Evolutionary conservation across 2,113 vertebrate genomes (phyloP).

Genomic region (Pungitius pungitius): DNA sequence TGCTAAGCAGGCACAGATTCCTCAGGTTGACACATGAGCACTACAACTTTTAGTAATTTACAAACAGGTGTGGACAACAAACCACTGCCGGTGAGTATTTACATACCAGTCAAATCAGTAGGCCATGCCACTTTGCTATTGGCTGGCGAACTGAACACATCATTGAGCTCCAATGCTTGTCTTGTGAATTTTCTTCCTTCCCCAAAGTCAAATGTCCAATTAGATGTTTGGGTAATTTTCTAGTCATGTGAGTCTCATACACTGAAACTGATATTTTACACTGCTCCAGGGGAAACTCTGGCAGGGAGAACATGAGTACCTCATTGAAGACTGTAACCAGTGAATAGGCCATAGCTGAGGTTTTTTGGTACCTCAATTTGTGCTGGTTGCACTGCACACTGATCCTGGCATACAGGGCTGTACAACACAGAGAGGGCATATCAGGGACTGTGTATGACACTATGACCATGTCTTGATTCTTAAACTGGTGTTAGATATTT

Average conservation of each 20-base stretch:
- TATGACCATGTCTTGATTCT: not conserved
- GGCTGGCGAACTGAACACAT: conserved; percentile 80
- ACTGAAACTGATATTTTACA: conserved; percentile 77
- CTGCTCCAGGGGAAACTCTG: conserved; percentile 66
- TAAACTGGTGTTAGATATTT: not conserved
- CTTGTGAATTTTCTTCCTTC: conserved; percentile 64
- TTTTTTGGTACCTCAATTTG: conserved; percentile 81
- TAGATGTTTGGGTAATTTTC: conserved; percentile 68
- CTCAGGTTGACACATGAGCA: not conserved
- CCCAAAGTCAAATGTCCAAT: conserved; percentile 76
- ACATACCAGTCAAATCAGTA: conserved; percentile 57
- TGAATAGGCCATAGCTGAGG: conserved; percentile 51
- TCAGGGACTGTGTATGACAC: not conserved
- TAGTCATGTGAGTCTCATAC: conserved; percentile 60
- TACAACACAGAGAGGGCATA: conserved; percentile 11
- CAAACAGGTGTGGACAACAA: not conserved
- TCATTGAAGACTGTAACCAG: conserved; percentile 81
- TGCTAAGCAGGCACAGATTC: not conserved
- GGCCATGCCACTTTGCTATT: conserved; percentile 81
- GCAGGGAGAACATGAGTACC: conserved; percentile 78
- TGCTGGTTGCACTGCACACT: conserved; percentile 77
- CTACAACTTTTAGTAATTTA: not conserved
- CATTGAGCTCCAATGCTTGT: conserved; percentile 81
- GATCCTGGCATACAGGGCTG: conserved; percentile 77
- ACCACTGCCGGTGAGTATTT: not conserved